Conservation (phyloP, 2,797 vertebrate genomes). For the Natrix natrix region DNA sequence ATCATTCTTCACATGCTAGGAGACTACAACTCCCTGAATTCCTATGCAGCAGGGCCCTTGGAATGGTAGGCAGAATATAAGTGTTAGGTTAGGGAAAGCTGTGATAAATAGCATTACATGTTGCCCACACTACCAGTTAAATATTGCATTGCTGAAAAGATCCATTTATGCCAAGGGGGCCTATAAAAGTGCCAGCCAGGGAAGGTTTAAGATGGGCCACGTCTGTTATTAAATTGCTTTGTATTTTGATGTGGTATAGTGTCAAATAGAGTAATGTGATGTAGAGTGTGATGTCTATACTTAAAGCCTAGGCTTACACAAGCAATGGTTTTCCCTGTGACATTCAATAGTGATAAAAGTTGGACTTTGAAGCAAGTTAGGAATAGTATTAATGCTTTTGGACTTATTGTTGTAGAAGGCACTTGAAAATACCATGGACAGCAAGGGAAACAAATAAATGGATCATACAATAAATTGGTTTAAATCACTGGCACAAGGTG, state of each 20-base stretch:
- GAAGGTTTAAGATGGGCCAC: neutral
- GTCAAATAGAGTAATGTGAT: neutral
- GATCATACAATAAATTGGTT: neutral
- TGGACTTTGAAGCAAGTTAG: neutral
- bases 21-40: neutral
- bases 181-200: neutral
- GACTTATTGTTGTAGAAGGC: neutral
- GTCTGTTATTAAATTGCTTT: neutral
- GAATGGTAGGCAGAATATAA: neutral
- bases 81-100: neutral
- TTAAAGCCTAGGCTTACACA: neutral
- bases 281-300: neutral
- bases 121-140: too few relatives aligned
- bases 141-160: neutral
- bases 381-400: neutral
- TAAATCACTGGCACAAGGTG: neutral
- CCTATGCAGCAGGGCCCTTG: neutral
- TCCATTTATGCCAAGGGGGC: neutral
- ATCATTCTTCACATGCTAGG: neutral
- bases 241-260: neutral
- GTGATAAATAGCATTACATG: neutral
- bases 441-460: neutral
- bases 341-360: neutral
- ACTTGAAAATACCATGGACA: neutral
- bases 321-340: neutral